These are phyloP conservation scores for Cryptocephalus moraei DNA, from an alignment of 2,888 invertebrate species.

Conservation along the genomic window DNA sequence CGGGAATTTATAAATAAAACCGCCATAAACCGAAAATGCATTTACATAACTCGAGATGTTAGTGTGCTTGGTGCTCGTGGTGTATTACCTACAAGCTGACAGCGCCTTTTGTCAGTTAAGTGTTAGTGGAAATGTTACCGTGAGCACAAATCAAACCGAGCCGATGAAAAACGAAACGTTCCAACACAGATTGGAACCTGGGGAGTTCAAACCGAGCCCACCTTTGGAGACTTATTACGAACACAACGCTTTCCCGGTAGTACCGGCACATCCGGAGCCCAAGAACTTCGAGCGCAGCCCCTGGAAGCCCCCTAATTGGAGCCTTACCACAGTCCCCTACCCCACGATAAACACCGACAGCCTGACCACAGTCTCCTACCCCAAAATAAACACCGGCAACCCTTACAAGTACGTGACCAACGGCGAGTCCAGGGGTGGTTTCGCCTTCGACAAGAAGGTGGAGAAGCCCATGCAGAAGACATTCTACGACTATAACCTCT, in stretches of 20 bases:
- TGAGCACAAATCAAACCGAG: no score
- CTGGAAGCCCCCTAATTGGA: neutral
- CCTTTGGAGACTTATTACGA: slow-evolving; percentile 43
- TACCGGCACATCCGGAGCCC: slow-evolving; percentile 7
- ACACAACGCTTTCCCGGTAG: slow-evolving; percentile 35
- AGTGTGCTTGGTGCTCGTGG: no score
- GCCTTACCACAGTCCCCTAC: neutral
- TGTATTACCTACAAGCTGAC: no score
- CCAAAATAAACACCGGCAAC: neutral
- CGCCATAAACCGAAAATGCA: no score
- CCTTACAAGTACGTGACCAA: neutral
- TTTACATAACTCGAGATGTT: no score
- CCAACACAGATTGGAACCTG: no score
- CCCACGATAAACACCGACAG: neutral
- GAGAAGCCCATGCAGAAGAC: slow-evolving; percentile 10
- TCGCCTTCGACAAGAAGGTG: slow-evolving; percentile 2
- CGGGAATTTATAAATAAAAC: no score
- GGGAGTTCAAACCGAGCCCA: slow-evolving; percentile 43
- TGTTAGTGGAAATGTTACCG: no score
- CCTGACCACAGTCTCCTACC: neutral
- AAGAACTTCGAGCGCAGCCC: slow-evolving; percentile 4
- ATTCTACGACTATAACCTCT: slow-evolving; percentile 14
- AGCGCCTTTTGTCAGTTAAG: no score
- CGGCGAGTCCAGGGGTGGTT: slow-evolving; percentile 6
- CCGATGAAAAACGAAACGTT: no score